Base-by-base conservation (phyloP, 2,888 invertebrate genomes). In the Dasypolia templi region DNA sequence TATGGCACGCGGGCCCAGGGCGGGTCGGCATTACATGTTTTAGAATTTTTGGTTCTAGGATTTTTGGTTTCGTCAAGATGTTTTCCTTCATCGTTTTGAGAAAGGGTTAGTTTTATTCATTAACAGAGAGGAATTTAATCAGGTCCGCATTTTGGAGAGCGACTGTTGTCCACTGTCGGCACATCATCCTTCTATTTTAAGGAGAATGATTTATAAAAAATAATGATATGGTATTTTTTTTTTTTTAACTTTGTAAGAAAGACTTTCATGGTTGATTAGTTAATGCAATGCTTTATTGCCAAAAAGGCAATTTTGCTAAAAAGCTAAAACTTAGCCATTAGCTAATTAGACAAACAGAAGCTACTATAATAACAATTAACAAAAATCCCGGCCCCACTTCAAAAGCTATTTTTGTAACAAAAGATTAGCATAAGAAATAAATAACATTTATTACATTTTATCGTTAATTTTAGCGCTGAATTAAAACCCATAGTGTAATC, bases 401-500 rank as follows among this genome's bases (percentile, higher is more conserved):
- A 32, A 51, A 49, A 44, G 3, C 56, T 56, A 65, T 74, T 74
- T 69, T 79, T 4, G 55, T 64, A 71, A 66, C 74, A 75, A 77
- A 76, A 35, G 22, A 81, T 79, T 79, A 62, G 32, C 70, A 79
- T 82, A 63, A 2, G 39, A 63, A 78, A 75, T 62, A 29, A 62
- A 76, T 79, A 72, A 80, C 63, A 73, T 80, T 74, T 72, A 79
- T 77, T 56, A 51, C 44, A 67, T 58, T 81, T 74, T 72, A 65
- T 65, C 75, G 59, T 64, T 69, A 74, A 82, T 83, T 79, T 79
- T 74, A 29, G 69, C 69, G 39, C 59, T 64, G 67, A 87, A 86
- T 87, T 84, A 87, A 83, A 84, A 74, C n/a, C 58, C 68, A 75
- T 86, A 84, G 9, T 19, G 66, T 56, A 79, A 75, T 81, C 59